A percentile compares a stretch with the other conserved stretches of the same genome.
These are phyloP conservation scores for Creontiades dilutus DNA, from an alignment of 2,888 invertebrate species.

Conservation along the genomic window DNA sequence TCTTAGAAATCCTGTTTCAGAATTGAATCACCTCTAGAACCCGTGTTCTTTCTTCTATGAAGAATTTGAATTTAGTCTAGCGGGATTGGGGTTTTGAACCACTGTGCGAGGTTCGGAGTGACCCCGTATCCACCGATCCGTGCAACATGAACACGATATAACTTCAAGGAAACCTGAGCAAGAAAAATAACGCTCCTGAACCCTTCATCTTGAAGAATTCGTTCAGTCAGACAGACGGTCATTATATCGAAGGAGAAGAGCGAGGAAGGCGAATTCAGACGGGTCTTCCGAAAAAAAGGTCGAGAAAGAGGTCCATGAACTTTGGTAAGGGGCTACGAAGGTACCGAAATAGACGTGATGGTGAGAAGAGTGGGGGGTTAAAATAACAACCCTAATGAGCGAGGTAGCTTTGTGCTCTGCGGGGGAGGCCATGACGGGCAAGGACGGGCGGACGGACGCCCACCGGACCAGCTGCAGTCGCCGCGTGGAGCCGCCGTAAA, in stretches of 20 bases:
- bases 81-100: no score
- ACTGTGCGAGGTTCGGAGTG: no score
- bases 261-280: constrained; percentile 1
- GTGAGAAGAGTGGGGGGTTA: background rate
- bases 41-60: no score
- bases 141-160: background rate
- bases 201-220: background rate
- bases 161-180: constrained; percentile 3
- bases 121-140: background rate
- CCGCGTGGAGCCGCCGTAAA: background rate
- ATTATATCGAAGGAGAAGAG: background rate
- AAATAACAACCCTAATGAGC: background rate
- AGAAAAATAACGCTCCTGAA: background rate
- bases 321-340: background rate
- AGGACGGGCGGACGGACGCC: constrained; percentile 7
- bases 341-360: constrained; percentile 37
- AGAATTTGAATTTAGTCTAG: no score
- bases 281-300: constrained; percentile 28
- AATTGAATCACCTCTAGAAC: no score
- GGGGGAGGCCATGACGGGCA: constrained; percentile 17
- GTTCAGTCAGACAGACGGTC: background rate
- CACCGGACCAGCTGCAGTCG: constrained; percentile 6
- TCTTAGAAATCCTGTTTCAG: no score
- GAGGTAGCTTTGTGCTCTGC: background rate
- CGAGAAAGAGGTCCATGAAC: constrained; percentile 43